Evolutionary conservation across 2,797 vertebrate genomes (phyloP).

Genomic region (Limosa lapponica): DNA sequence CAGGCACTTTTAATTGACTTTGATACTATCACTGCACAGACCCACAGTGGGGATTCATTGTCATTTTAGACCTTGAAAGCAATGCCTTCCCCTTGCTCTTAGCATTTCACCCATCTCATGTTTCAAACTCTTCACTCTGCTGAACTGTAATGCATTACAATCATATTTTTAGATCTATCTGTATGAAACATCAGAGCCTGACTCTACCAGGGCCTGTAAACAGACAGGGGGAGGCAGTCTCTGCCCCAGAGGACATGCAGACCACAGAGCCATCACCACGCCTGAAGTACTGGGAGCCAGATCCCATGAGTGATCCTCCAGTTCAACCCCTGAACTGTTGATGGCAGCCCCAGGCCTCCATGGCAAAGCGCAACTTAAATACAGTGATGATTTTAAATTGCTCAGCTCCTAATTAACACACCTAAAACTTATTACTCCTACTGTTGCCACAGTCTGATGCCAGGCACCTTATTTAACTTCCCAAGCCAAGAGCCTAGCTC

Average conservation of each 20-base stretch:
- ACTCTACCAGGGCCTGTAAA: background rate
- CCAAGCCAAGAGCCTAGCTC: background rate
- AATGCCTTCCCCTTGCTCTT: background rate
- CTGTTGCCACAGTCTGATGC: background rate
- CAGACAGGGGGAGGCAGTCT: background rate
- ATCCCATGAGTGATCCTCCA: too few relatives aligned
- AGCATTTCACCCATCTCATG: background rate
- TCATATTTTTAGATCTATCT: background rate
- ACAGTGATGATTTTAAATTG: background rate
- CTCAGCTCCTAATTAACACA: background rate
- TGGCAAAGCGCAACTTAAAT: background rate
- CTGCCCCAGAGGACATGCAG: background rate
- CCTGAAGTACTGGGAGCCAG: background rate
- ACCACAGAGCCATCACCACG: fast-evolving
- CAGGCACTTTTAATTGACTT: background rate
- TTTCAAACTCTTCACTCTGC: background rate
- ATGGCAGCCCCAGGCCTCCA: background rate
- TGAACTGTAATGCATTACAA: background rate
- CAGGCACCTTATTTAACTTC: background rate
- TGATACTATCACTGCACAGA: background rate
- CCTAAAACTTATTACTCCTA: background rate
- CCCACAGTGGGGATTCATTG: background rate
- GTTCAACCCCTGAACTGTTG: background rate
- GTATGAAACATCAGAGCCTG: background rate
- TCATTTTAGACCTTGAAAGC: background rate